Evolutionary conservation across 2,113 vertebrate species (phyloP), one percentile per base, ranked within the genome.

Genomic region (Bombycilla garrulus): DNA sequence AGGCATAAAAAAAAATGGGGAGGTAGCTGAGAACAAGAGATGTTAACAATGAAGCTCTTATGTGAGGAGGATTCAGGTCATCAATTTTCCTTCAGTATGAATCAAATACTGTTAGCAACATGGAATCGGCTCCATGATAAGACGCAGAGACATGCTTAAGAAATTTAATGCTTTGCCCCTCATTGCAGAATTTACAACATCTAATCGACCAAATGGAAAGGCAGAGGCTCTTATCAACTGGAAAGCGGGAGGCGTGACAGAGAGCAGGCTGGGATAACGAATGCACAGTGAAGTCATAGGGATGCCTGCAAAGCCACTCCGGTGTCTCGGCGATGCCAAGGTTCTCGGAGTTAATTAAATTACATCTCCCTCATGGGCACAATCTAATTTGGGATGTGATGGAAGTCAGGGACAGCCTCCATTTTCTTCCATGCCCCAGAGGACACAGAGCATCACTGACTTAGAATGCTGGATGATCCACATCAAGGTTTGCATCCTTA

Each of bases 161-260:
- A 94, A 93, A 94, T 88, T 85, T 79, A 96, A 89, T 73, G 47
- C 92, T 94, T 69, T 69, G 70, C 80, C 87, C 89, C 77, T 93
- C 88, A 7, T 69, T 44, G 9, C 93, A 92, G 97, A 97, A 98
- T 96, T 97, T 98, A 96, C 94, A 94, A 92, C 72, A 92, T 76
- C 96, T 98, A 98, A 98, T 95, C 80, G 95, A 94, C 74, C 83
- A 92, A 97, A 98, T 95, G 94, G 90, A 86, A 98, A 97, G 94
- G 78, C 94, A 88, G 96, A 96, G 93, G 86, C 91, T 97, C 74
- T 96, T 96, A 97, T 97, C 96, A 97, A 95, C 64, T 83, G 88
- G 76, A 92, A 97, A 96, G 86, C 23, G 35, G 67, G 51, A 87
- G 82, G 92, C 28, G 9, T 86, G 77, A 97, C 92, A 96, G 88